A percentile compares a stretch with the other conserved stretches of the same genome.
Conservation (phyloP, 2,113 vertebrate species). For the western clawed frog (Xenopus tropicalis) region UCB_Xtro_10.0 CM004446.2:106814501-106815000, state of each 20-base stretch:
- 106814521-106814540: no score
- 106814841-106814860: constrained; percentile 24
- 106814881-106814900: constrained; percentile 61
- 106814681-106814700: no score
- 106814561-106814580: no score
- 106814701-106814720: no score
- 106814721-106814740: neutral
- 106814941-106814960: constrained; percentile 65
- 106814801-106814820: constrained; percentile 53
- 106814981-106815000: neutral
- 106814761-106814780: constrained; percentile 65
- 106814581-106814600: no score
- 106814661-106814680: no score
- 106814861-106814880: constrained; percentile 60
- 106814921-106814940: constrained; percentile 61
- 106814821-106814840: constrained; percentile 19
- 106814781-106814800: constrained; percentile 49
- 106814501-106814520: no score
- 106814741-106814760: constrained; percentile 61
- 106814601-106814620: no score
- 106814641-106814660: no score
- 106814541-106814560: no score
- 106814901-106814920: constrained; percentile 65
- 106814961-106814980: constrained; percentile 54
- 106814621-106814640: no score